Evolutionary conservation across 2,888 invertebrate species (phyloP), one percentile per base, ranked within the genome.

Genomic region (Drosophila helvetica): DNA sequence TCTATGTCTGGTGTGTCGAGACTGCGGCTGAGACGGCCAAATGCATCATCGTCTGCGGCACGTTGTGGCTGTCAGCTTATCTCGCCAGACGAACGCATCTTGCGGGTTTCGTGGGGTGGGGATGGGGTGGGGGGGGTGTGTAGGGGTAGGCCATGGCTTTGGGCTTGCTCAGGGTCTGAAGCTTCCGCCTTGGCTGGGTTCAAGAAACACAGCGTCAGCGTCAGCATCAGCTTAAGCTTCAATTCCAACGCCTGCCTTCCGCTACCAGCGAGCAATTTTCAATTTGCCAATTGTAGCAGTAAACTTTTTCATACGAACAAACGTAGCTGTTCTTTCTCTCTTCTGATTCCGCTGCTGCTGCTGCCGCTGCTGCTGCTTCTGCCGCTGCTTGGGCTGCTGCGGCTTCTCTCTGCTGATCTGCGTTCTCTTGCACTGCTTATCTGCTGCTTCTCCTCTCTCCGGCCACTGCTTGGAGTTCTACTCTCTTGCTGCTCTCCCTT

Each of bases 201-300:
- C 38, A 38, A 38, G 15, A 15, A 17, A 45, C 45, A 60, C 38
- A 48, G 19, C n/a, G 17, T 38, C 33, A 53, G 67, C 52, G 59
- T 64, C 45, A 33, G 50, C 55, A 43, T 59, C 19, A 19, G 50
- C 46, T 56, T 25, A 22, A 52, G 18, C 54, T 18, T 61, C 47
- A 47, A 66, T 48, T 27, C 38, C 60, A 42, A 42, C 57, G 33
- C 38, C 74, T 60, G 46, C 30, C 51, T 59, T 58, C 62, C 65
- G 54, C 70, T 66, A 70, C 58, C 70, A 81, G 88, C 87, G 69
- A 73, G 75, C 86, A 86, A 82, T 89, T 89, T 89, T 89, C 89
- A 86, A 86, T 86, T 86, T 86, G 88, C 86, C 89, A 86, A 89
- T 89, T 86, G 89, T 85, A 86, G 86, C 86, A 86, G 86, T 87